phyloP scores from a whole-genome alignment of 2,797 vertebrate genomes.

The Acanthurus lineatus region DNA sequence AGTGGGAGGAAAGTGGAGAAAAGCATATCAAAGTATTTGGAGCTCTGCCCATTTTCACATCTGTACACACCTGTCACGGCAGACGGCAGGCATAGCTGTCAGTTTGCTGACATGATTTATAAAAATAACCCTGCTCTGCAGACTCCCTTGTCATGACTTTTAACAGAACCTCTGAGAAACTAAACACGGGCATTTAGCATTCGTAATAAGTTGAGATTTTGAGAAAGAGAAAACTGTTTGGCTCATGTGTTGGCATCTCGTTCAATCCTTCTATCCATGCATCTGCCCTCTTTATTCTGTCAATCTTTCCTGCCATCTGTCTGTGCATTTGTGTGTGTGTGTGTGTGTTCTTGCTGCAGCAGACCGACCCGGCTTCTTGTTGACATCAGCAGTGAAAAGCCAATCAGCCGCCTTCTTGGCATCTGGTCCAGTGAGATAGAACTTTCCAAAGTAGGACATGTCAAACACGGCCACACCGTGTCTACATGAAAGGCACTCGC shows the following conservation, averaged over 20 bases:
- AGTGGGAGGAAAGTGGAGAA: background rate
- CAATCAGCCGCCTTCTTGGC: constrained; percentile 93
- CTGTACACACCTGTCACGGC: constrained; percentile 10
- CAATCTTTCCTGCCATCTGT: constrained; percentile 51
- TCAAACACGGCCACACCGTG: constrained; percentile 91
- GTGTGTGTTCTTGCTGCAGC: constrained; percentile 11
- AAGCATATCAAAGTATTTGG: background rate
- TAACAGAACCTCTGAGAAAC: constrained; percentile 4
- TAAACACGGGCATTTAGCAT: background rate
- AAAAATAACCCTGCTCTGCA: background rate
- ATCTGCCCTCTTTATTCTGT: constrained; percentile 41
- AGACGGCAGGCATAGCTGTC: background rate
- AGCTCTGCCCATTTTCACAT: constrained; percentile 22
- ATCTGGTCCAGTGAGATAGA: constrained; percentile 94
- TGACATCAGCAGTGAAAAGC: constrained; percentile 94
- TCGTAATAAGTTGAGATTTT: constrained; percentile 3
- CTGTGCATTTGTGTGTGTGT: constrained; percentile 4
- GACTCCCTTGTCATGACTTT: background rate
- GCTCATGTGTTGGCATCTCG: constrained; percentile 21
- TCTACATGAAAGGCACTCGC: constrained; percentile 92
- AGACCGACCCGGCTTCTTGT: constrained; percentile 91
- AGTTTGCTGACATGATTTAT: background rate
- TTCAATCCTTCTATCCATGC: constrained; percentile 15
- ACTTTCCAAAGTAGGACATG: constrained; percentile 99
- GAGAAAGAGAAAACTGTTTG: constrained; percentile 7